Conservation (phyloP, 2,797 vertebrate genomes). For the Labroides dimidiatus region DNA sequence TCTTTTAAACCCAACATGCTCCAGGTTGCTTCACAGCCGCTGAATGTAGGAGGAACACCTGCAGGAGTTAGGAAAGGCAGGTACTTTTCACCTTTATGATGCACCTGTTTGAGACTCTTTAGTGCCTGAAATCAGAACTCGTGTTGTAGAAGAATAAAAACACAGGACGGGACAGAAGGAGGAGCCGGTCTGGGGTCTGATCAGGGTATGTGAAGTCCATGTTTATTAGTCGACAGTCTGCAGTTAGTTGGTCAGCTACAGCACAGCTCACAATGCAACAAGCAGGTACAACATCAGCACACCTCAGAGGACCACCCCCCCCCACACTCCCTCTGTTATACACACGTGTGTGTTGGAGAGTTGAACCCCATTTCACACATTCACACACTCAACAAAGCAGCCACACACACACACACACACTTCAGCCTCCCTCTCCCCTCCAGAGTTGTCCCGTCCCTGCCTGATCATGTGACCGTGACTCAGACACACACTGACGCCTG, state of each 20-base stretch:
- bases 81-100: too few species aligned
- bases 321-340: background rate
- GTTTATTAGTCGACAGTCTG: conserved; percentile 77
- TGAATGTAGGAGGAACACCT: too few species aligned
- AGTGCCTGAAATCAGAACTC: too few species aligned
- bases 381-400: too few species aligned
- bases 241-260: conserved; percentile 76
- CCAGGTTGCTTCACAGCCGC: too few species aligned
- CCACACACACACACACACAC: conserved; percentile 24
- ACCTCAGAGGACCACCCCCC: conserved; percentile 37
- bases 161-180: too few species aligned
- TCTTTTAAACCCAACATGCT: too few species aligned
- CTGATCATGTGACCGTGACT: background rate
- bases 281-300: conserved; percentile 80
- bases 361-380: background rate
- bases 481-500: conserved; percentile 17
- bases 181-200: too few species aligned
- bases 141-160: too few species aligned
- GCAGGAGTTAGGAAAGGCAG: too few species aligned
- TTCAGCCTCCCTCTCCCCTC: background rate
- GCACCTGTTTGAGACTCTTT: too few species aligned
- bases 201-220: conserved; percentile 67
- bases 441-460: background rate
- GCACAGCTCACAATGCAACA: conserved; percentile 80
- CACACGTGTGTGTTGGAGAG: conserved; percentile 22